Evolutionary conservation across 1,140 invertebrate genomes (phyloP), one percentile per base, ranked within the genome.

Genomic region (Notospermus geniculatus): DNA sequence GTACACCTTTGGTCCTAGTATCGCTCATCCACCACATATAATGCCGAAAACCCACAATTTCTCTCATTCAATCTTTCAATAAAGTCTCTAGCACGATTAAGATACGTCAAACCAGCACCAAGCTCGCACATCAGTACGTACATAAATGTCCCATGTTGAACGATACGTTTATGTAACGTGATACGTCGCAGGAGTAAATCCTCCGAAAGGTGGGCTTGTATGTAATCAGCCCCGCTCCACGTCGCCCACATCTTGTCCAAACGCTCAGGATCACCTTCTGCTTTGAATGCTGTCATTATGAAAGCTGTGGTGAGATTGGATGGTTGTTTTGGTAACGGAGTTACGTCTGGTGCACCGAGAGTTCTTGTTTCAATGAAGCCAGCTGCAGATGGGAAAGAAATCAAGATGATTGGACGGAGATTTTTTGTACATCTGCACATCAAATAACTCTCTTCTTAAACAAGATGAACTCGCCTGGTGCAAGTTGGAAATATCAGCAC

Each of bases 61-160:
- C 46, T 19, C n/a, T 50, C 46, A 27, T 50, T 50, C n/a, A 50
- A n/a, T 50, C 46, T 19, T n/a, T 50, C 46, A 50, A 50, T n/a
- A n/a, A 50, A 50, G 25, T 50, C 46, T 50, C 46, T 19, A 7
- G 46, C 46, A 50, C 46, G 46, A 50, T 50, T 50, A 9, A 50
- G 46, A n/a, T 50, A 50, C n/a, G 46, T 50, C 46, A 50, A 5
- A 5, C 46, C 46, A 19, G n/a, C 46, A 27, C 46, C 25, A 9
- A 50, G 25, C n/a, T 50, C 46, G 46, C 46, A 50, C 46, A 50
- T 50, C 25, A 50, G n/a, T n/a, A 27, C 46, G n/a, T 50, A 50
- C 19, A 50, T 27, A 27, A 50, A 50, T 23, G 46, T 50, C 25
- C 46, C 46, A 27, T 50, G 46, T 50, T 19, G n/a, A 5, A 50